Base-by-base conservation (phyloP, 2,797 vertebrate species). In the Benthosema pterotum region DNA sequence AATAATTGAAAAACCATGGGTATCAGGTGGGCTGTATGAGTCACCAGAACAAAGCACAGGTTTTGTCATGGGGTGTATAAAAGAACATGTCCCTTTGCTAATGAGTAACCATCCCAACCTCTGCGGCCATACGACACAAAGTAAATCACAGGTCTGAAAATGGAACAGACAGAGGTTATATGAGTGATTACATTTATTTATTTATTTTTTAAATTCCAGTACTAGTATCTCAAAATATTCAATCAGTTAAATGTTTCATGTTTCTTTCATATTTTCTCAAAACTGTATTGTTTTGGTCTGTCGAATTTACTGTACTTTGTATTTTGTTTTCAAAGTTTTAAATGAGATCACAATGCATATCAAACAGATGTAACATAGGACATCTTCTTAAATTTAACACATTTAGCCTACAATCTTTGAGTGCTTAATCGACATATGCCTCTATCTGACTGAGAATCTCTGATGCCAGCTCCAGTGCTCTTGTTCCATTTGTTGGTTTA, bases 391-490 rank as follows among this genome's bases (percentile, higher is more conserved):
- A 25, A 25, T 5, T 25, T 25, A 25, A 25, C 22, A 25, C 22
- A 5, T 25, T 25, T 3, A 49, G n/a, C 13, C 4, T 52, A 14
- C n/a, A 2, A 50, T 54, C n/a, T n/a, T n/a, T 55, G 0, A 71
- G 25, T 78, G 38, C 43, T 32, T 81, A 85, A 61, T 73, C 72
- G 5, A 94, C 75, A 57, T 92, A 94, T 0, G 6, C 55, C 22
- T 88, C 80, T 4, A 94, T 73, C 64, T 57, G 73, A 8, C 15
- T 28, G 8, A 95, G 72, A 16, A 94, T 75, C 13, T 88, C 65
- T 12, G 74, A 57, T 1, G 91, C 91, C 25, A 85, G 59, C 12
- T 55, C 50, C 59, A 93, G 42, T 2, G 90, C 93, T 7, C 25
- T 14, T 13, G 45, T 17, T 70, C 77, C 92, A 42, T 86, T 77